phyloP scores from a whole-genome alignment of 2,797 vertebrate genomes.

The Okamejei kenojei region DNA sequence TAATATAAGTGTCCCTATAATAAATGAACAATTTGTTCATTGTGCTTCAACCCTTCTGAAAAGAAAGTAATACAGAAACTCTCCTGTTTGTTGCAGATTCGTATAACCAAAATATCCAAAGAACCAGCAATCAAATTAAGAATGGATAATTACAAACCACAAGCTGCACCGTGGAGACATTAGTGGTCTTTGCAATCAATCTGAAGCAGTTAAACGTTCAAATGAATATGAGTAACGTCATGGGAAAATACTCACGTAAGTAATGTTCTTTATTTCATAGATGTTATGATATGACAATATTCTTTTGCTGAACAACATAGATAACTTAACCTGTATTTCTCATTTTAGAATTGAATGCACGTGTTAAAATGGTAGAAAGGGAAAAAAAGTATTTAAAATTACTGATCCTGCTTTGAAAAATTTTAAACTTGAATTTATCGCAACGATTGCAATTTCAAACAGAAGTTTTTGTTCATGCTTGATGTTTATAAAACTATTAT shows the following conservation, averaged over 20 bases:
- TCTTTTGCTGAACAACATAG: background rate
- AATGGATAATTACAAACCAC: slow-evolving; percentile 82
- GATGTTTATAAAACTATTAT: background rate
- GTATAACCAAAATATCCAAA: slow-evolving; percentile 82
- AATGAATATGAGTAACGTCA: slow-evolving; percentile 99
- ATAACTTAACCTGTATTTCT: background rate
- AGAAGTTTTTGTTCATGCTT: background rate
- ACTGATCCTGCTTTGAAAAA: background rate
- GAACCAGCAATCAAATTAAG: slow-evolving; percentile 76
- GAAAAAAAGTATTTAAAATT: background rate
- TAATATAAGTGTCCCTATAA: too few relatives aligned
- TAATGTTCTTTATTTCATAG: slow-evolving; percentile 24
- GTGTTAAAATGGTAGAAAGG: background rate
- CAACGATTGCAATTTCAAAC: background rate
- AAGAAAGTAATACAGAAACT: background rate
- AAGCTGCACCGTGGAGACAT: slow-evolving; percentile 90
- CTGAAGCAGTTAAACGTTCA: slow-evolving; percentile 91
- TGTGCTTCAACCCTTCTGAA: background rate
- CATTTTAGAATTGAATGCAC: background rate
- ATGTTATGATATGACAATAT: background rate
- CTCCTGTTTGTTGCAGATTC: slow-evolving; percentile 62
- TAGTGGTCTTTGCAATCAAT: slow-evolving; percentile 97
- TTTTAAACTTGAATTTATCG: background rate
- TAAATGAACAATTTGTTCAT: background rate
- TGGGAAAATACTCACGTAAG: slow-evolving; percentile 99